Evolutionary conservation across 2,888 invertebrate species (phyloP), one percentile per base, ranked within the genome.

Genomic region (Eustalomyia histrio): DNA sequence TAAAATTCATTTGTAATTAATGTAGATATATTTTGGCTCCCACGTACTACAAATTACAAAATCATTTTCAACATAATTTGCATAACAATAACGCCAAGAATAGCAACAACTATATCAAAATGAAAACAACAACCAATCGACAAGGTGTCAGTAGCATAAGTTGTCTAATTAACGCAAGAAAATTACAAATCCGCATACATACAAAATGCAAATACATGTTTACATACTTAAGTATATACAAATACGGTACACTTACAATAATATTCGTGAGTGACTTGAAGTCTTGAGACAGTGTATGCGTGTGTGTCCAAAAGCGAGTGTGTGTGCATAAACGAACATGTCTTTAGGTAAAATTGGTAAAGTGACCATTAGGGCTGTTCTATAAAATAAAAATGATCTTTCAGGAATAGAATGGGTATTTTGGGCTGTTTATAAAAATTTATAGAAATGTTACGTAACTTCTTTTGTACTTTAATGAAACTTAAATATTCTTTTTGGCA

Each of bases 81-180:
- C 74, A 65, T 69, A 74, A 74, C 60, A 69, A 72, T 16, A 55
- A 35, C 0, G 10, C 16, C 64, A 64, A 53, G 29, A 52, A 60
- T 39, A 71, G 21, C 67, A 55, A 57, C 24, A 75, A 57, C 3
- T 35, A 61, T 43, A 71, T 79, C 55, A 73, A 72, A 33, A 57
- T 63, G 47, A 79, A 78, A 64, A 72, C 72, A 67, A 53, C 55
- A 17, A 57, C 69, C 58, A 67, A 74, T 24, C 55, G 67, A 67
- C 78, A 81, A 74, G 67, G 78, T 78, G 81, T 81, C 81, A 81
- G 67, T 74, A 67, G 69, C 74, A 81, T 67, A 78, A 74, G 78
- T 78, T 81, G 78, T 58, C 78, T 81, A 78, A 81, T 81, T 81
- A 81, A 81, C 81, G 71, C 78, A 81, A 75, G 74, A 71, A 81